Conservation (phyloP, 2,113 vertebrate genomes). For the Nannobrachium achirus region DNA sequence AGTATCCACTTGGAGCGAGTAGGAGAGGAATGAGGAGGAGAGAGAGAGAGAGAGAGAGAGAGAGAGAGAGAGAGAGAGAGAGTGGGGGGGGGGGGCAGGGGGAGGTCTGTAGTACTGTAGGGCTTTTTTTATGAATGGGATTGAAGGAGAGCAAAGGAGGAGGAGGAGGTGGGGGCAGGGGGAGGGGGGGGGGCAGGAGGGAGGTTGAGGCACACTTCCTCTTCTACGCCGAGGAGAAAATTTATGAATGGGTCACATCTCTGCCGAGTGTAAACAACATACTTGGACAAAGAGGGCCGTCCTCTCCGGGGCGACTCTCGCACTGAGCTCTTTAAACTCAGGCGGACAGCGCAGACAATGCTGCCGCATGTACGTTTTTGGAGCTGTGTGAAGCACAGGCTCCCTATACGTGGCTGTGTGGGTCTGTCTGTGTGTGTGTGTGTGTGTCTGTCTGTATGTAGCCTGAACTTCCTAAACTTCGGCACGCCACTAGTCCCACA, state of each 20-base stretch:
- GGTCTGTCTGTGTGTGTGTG: background rate
- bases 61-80: constrained; percentile 4
- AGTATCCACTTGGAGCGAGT: constrained; percentile 61
- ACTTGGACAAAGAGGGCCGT: constrained; percentile 61
- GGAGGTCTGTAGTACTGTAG: constrained; percentile 63
- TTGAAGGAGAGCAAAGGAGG: constrained; percentile 40
- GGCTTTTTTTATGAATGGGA: constrained; percentile 77
- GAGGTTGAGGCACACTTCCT: constrained; percentile 74
- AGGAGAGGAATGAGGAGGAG: background rate
- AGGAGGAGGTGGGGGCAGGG: constrained; percentile 1
- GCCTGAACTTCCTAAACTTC: no score
- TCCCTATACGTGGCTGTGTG: background rate
- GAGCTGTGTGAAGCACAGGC: no score
- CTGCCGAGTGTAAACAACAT: constrained; percentile 75
- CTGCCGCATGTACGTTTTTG: background rate
- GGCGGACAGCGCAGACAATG: background rate
- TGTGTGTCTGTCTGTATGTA: no score
- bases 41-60: constrained; percentile 8
- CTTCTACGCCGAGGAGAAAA: constrained; percentile 70
- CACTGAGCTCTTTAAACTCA: background rate
- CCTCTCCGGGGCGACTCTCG: constrained; percentile 13
- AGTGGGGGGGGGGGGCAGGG: background rate
- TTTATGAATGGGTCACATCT: constrained; percentile 79
- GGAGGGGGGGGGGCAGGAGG: background rate
- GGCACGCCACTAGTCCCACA: no score